Evolutionary conservation across 2,113 vertebrate species (phyloP).

Genomic region (Gymnobelideus leadbeateri): DNA sequence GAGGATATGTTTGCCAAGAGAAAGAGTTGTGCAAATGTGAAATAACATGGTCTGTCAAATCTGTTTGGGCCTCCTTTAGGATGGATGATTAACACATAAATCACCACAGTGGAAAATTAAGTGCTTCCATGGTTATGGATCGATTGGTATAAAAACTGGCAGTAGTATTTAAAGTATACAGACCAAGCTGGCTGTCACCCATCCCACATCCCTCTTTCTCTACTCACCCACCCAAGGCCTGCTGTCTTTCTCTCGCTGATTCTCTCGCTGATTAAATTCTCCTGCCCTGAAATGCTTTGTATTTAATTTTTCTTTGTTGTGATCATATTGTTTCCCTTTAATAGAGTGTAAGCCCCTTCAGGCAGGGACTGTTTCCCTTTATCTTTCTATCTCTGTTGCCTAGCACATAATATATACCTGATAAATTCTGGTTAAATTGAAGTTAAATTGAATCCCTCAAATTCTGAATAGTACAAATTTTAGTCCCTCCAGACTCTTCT

Average conservation of each 20-base stretch:
- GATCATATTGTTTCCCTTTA: not conserved
- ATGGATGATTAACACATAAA: conserved; percentile 35
- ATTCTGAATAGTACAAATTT: not conserved
- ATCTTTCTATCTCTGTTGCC: not conserved
- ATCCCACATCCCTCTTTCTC: not conserved
- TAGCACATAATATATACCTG: not conserved
- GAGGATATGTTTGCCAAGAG: conserved; percentile 30
- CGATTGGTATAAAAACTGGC: conserved; percentile 27
- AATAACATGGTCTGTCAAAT: conserved; percentile 30
- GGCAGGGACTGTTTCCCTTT: not conserved
- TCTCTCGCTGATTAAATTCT: not conserved
- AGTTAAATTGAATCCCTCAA: not conserved
- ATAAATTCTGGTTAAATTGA: not conserved
- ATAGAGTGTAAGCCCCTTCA: not conserved
- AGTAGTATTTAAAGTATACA: not conserved
- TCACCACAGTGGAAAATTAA: conserved; percentile 30
- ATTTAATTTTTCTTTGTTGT: not conserved
- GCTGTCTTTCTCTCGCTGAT: conserved; percentile 2
- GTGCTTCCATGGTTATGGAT: conserved; percentile 9
- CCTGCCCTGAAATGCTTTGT: not conserved
- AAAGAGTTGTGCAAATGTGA: conserved; percentile 48
- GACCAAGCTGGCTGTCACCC: not conserved
- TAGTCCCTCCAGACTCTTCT: not conserved
- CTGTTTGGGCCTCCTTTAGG: conserved; percentile 47
- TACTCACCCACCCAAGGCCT: not conserved